Base-by-base conservation (phyloP, 2,797 vertebrate species). In the Sandelia bainsii region DNA sequence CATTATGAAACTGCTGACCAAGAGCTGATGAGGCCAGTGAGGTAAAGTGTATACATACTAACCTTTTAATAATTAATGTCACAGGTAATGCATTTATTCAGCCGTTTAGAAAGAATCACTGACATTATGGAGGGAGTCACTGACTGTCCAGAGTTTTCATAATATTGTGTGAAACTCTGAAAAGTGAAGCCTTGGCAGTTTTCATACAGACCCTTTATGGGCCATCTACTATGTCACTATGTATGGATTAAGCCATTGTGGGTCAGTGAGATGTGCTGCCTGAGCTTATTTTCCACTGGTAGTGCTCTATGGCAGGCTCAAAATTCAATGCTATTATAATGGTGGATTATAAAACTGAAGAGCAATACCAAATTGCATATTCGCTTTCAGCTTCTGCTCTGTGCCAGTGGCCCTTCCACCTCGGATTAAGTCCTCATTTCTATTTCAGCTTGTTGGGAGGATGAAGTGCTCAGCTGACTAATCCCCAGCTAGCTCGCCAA, bases 401-500 rank as follows among this genome's bases (percentile, higher is more conserved):
- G 63, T 44, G 64, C 64, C 77, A 65, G 42, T 69, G 69, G 61
- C 79, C 37, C 49, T 34, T 82, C 82, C 71, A 48, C 72, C 69
- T 86, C 45, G 72, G 82, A 88, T 89, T 91, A 90, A 89, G 57
- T 52, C 86, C 82, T 90, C 80, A 87, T 90, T 90, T 90, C 80
- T 84, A 83, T 89, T 90, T 83, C 79, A 69, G 82, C 59, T 77
- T 87, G 89, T 84, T 83, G 69, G 73, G 50, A 34, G 77, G 89
- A 82, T 87, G 82, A 87, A 83, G 85, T 76, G 78, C 84, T 92
- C 82, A 87, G 62, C 7, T 34, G 69, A 81, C 88, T 92, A 93
- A 93, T 91, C 92, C 91, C 86, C 77, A 77, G 69, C 66, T 82
- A 89, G 77, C 83, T 72, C 23, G 84, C 89, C 91, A 91, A 92